Evolutionary conservation across 2,797 vertebrate genomes (phyloP).

Genomic region (Micrastur ruficollis): DNA sequence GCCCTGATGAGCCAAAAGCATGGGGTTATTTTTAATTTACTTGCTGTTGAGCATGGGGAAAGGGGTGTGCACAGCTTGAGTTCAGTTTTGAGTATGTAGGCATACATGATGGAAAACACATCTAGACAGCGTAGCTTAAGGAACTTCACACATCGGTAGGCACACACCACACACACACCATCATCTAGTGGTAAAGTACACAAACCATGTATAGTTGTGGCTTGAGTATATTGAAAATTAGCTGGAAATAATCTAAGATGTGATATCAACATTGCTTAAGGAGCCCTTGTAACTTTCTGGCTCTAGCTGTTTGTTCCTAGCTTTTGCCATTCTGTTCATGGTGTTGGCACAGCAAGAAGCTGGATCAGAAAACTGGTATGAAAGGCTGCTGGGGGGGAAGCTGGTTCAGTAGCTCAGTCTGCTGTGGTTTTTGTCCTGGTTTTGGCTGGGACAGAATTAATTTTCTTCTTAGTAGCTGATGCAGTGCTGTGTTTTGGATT

Average conservation of each 20-base stretch:
- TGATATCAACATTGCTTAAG: not conserved
- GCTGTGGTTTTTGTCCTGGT: not conserved
- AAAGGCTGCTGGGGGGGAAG: not conserved
- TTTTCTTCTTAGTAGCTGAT: too few species aligned
- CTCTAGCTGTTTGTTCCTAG: not conserved
- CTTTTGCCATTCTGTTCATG: not conserved
- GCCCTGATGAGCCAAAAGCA: not conserved
- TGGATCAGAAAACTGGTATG: not conserved
- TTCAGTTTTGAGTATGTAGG: not conserved
- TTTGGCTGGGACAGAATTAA: too few species aligned
- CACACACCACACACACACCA: too few species aligned
- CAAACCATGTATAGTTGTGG: not conserved
- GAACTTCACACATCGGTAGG: not conserved
- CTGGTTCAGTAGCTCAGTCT: not conserved
- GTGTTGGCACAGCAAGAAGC: not conserved
- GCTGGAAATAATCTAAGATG: not conserved
- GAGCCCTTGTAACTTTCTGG: not conserved
- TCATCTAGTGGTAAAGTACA: not conserved
- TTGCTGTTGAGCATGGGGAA: not conserved
- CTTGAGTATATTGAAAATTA: not conserved
- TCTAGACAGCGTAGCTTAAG: not conserved
- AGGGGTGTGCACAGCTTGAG: not conserved
- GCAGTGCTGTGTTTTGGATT: too few species aligned
- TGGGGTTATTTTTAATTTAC: not conserved
- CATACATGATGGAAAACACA: not conserved